Percentiles rank a stretch among this genome's conserved stretches.
Conservation (phyloP, 1,140 invertebrate species). For the Babylonia areolata region DNA sequence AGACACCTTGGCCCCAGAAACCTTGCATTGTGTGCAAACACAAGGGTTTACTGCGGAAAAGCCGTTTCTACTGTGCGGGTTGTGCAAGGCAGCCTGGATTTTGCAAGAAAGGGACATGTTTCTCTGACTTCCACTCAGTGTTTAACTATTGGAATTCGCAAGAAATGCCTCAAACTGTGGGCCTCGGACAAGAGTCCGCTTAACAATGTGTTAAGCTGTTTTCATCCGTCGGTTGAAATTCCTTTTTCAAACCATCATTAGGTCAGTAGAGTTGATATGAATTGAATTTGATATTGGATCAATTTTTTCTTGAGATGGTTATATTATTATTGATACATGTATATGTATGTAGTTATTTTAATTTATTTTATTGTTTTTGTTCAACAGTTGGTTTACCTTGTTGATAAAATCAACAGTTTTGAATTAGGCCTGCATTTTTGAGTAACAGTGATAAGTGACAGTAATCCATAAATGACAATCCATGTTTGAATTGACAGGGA, state of each 20-base stretch:
- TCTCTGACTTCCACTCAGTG: neutral
- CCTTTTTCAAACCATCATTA: neutral
- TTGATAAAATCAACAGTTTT: too few relatives aligned
- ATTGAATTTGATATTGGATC: too few relatives aligned
- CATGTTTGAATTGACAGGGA: too few relatives aligned
- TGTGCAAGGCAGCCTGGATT: neutral
- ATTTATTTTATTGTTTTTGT: too few relatives aligned
- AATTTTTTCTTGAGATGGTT: too few relatives aligned
- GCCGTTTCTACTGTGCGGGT: neutral
- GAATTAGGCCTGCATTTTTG: too few relatives aligned
- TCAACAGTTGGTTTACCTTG: too few relatives aligned
- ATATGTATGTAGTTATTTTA: too few relatives aligned
- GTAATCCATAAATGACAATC: too few relatives aligned
- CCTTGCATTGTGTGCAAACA: constrained; percentile 16
- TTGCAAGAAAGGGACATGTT: neutral
- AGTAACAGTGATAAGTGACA: too few relatives aligned
- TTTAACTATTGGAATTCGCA: neutral
- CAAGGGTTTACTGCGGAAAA: neutral
- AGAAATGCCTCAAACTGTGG: neutral
- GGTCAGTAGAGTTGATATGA: neutral
- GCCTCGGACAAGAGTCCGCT: neutral
- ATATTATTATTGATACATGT: too few relatives aligned
- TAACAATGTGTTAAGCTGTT: neutral
- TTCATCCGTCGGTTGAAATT: neutral
- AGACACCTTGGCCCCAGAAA: constrained; percentile 12